Evolutionary conservation across 2,888 invertebrate species (phyloP), one percentile per base, ranked within the genome.

Genomic region (Temnothorax rugatulus): DNA sequence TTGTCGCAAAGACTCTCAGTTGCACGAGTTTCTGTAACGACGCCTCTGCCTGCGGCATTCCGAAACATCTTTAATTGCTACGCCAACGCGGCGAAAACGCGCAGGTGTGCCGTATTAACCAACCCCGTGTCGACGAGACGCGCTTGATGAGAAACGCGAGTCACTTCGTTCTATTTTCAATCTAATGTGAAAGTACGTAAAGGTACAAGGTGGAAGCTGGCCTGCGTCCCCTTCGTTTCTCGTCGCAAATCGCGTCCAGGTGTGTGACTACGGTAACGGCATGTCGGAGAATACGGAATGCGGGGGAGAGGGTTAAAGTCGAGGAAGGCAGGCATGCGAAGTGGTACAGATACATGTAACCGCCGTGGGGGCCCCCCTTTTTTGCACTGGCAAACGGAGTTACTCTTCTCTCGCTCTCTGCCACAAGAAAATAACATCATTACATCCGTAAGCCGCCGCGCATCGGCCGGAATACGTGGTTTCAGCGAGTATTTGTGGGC

Each of bases 361-460:
- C 86, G 91, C 90, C 81, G 83, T 82, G 84, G 86, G 81, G 89
- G 82, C 82, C 74, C 79, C 59, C 77, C 15, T 64, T 87, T 91
- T 92, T 90, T 91, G 87, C 86, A 38, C 82, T 68, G 83, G 68
- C 66, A 69, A 66, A 38, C 87, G 88, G 85, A 92, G 91, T 91
- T 91, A 91, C 87, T 90, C 7, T 29, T 47, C 29, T 47, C 47
- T 66, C 9, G 47, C 9, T 47, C 9, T 47, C 66, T 11, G 87
- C 91, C 90, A 90, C 91, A 93, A 93, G 93, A 93, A 93, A 93
- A 93, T 93, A 93, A 93, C 92, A 93, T 93, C 92, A 93, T 93
- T 93, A 93, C 92, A 92, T 88, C 91, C 85, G 83, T 90, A 89
- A 88, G 88, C 41, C 29, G 76, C 38, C 76, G 87, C 73, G 82